These are phyloP conservation scores for Trichogramma pretiosum DNA, from an alignment of 1,140 invertebrate genomes.

Conservation along the genomic window DNA sequence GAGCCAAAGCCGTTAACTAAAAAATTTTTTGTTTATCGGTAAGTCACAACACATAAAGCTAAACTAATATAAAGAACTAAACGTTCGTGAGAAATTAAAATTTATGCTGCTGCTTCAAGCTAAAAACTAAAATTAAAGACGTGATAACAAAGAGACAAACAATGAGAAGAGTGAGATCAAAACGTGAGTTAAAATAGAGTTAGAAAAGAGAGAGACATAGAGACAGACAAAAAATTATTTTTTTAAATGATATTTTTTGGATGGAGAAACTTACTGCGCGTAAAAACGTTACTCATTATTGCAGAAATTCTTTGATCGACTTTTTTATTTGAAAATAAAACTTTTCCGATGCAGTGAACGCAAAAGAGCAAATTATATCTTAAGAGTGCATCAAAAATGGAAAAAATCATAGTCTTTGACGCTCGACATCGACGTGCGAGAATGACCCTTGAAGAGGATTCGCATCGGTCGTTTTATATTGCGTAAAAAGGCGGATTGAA, in stretches of 20 bases:
- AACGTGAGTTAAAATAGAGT: conserved; percentile 4
- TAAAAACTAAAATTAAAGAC: conserved; percentile 38
- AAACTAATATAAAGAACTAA: conserved; percentile 22
- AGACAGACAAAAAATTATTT: conserved; percentile 17
- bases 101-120: conserved; percentile 29
- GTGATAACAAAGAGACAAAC: conserved; percentile 27
- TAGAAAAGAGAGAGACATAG: conserved; percentile 17
- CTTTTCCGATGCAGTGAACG: conserved; percentile 31
- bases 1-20: conserved; percentile 15
- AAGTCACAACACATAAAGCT: conserved; percentile 22
- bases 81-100: conserved; percentile 35
- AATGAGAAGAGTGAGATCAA: no score
- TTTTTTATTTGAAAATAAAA: conserved; percentile 19
- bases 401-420: conserved; percentile 24
- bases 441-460: no score
- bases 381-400: conserved; percentile 37
- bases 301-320: no score
- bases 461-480: no score
- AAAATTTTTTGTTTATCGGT: no score
- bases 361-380: conserved; percentile 41
- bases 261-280: conserved; percentile 42
- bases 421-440: no score
- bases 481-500: no score
- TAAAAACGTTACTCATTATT: conserved; percentile 12
- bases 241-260: conserved; percentile 47